Evolutionary conservation across 2,797 vertebrate species (phyloP).

Genomic region (Somateria mollissima): DNA sequence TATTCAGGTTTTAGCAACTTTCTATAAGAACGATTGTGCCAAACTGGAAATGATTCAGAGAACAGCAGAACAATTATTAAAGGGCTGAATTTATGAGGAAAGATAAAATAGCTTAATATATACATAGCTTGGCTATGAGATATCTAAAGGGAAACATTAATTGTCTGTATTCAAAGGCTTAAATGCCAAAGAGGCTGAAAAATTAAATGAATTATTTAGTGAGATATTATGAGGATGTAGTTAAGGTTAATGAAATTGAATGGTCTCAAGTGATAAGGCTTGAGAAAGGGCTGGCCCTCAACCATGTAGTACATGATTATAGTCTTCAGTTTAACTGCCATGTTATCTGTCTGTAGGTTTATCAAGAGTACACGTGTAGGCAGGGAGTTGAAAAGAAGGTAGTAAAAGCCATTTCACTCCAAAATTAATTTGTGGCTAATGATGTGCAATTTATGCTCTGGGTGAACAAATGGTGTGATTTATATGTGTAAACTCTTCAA

Average conservation of each 20-base stretch:
- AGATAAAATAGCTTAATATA: slow-evolving; percentile 49
- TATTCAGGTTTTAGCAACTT: neutral
- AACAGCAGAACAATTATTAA: slow-evolving; percentile 29
- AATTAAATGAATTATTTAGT: slow-evolving; percentile 17
- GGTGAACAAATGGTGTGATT: neutral
- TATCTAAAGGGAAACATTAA: slow-evolving; percentile 28
- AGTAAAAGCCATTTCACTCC: neutral
- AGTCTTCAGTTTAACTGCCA: neutral
- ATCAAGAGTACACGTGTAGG: neutral
- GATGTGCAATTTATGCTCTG: neutral
- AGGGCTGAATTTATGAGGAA: slow-evolving; percentile 14
- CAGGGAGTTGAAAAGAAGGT: neutral
- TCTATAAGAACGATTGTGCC: neutral
- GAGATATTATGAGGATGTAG: neutral
- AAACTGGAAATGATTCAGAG: slow-evolving; percentile 19
- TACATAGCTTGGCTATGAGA: neutral
- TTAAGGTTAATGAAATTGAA: neutral
- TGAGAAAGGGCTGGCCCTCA: neutral
- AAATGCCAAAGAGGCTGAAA: neutral
- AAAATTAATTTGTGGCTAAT: neutral
- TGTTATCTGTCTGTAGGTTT: neutral
- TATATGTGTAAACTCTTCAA: neutral
- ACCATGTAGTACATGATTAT: neutral
- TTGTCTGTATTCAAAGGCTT: neutral
- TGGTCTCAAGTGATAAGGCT: neutral